Evolutionary conservation across 1,140 invertebrate genomes (phyloP).

Genomic region (Drosophila mauritiana): DNA sequence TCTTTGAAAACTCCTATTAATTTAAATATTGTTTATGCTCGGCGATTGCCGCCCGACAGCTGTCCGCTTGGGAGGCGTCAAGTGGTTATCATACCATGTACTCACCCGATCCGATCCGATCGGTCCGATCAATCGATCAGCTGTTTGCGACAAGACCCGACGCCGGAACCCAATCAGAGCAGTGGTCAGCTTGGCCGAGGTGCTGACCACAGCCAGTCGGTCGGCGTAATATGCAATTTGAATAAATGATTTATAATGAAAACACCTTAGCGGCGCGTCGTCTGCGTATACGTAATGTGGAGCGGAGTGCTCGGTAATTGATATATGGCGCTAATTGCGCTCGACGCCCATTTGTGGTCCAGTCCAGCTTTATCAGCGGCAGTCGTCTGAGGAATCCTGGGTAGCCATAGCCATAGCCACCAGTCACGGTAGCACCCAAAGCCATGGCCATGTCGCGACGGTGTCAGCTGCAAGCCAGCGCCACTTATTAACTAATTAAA

Average conservation of each 20-base stretch:
- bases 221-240: conserved; percentile 67
- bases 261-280: conserved; percentile 69
- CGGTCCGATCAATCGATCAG: conserved; percentile 43
- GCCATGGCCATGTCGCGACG: conserved; percentile 43
- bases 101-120: neutral
- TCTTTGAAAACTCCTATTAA: conserved; percentile 24
- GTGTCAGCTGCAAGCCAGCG: conserved; percentile 63
- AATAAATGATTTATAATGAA: conserved; percentile 83
- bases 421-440: conserved; percentile 37
- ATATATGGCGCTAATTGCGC: conserved; percentile 80
- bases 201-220: conserved; percentile 50
- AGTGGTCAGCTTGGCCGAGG: conserved; percentile 4
- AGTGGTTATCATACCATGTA: conserved; percentile 25
- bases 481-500: conserved; percentile 80
- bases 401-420: conserved; percentile 21
- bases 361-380: conserved; percentile 49
- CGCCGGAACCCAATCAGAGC: conserved; percentile 39
- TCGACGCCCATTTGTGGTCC: conserved; percentile 68
- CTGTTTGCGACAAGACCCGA: conserved; percentile 24
- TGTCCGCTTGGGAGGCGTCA: conserved; percentile 42
- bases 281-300: conserved; percentile 63
- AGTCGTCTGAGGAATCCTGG: conserved; percentile 72
- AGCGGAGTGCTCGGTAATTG: conserved; percentile 64
- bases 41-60: conserved; percentile 21
- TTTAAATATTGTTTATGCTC: conserved; percentile 31